A percentile compares a stretch with the other conserved stretches of the same genome.
These are phyloP conservation scores for Dromas ardeola DNA, from an alignment of 2,113 vertebrate species.

Conservation along the genomic window DNA sequence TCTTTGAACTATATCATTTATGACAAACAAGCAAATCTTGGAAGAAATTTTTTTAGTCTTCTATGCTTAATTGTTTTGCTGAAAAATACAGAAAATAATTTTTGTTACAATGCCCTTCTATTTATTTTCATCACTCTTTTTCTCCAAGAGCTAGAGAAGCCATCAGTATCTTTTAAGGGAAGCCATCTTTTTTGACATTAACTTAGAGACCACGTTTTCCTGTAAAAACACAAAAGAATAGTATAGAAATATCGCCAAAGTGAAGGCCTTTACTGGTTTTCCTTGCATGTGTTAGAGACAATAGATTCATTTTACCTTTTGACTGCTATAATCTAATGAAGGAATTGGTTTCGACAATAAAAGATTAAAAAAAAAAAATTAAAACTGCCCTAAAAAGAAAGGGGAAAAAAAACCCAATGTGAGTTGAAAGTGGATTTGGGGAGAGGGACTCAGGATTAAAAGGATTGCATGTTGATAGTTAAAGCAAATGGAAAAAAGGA, in stretches of 20 bases:
- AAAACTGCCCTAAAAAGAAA: neutral
- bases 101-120: neutral
- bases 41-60: neutral
- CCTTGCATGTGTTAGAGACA: neutral
- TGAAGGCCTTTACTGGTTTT: neutral
- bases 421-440: rapidly evolving
- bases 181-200: neutral
- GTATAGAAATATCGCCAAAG: neutral
- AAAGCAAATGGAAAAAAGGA: neutral
- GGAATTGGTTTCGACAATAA: neutral
- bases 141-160: neutral
- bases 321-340: neutral
- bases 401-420: rapidly evolving
- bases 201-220: neutral
- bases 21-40: neutral
- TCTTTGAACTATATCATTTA: neutral
- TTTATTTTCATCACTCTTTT: neutral
- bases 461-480: neutral
- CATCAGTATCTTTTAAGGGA: neutral
- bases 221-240: neutral
- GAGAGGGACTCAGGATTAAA: neutral
- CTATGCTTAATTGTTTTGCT: neutral
- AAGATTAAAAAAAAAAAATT: neutral
- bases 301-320: neutral
- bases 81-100: neutral